Percentiles rank a stretch among this genome's conserved stretches.
These are phyloP conservation scores for Gymnorhina tibicen DNA, from an alignment of 2,113 vertebrate species.

Conservation along the genomic window DNA sequence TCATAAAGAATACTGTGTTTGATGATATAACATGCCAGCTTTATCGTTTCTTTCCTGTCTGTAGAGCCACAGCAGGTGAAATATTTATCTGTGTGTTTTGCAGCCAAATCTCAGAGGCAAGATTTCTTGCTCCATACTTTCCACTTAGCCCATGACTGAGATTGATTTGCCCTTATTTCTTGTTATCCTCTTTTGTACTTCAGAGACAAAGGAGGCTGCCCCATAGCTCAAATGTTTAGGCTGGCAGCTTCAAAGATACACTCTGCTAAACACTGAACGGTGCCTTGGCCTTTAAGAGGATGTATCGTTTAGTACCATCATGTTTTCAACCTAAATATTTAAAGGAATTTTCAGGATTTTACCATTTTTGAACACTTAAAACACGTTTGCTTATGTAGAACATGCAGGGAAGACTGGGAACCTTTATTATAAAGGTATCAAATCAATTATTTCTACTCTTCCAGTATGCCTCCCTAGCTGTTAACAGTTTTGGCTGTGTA, in stretches of 20 bases:
- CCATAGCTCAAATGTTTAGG: not conserved
- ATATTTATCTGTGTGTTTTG: not conserved
- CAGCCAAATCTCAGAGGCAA: not conserved
- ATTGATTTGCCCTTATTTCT: not conserved
- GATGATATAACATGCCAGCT: not conserved
- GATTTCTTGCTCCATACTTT: not conserved
- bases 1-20: not conserved
- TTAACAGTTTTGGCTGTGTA: not conserved
- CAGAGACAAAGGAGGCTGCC: not conserved
- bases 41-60: not conserved
- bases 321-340: not conserved
- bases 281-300: not conserved
- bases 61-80: not conserved
- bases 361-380: not conserved
- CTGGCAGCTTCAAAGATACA: not conserved
- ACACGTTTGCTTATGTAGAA: not conserved
- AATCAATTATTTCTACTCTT: not conserved
- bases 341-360: not conserved
- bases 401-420: not conserved
- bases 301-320: not conserved
- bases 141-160: not conserved
- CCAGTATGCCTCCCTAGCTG: not conserved
- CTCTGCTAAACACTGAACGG: not conserved
- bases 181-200: not conserved
- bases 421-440: not conserved